Base-by-base conservation (phyloP, 2,888 invertebrate species). In the Coleophora deauratella region DNA sequence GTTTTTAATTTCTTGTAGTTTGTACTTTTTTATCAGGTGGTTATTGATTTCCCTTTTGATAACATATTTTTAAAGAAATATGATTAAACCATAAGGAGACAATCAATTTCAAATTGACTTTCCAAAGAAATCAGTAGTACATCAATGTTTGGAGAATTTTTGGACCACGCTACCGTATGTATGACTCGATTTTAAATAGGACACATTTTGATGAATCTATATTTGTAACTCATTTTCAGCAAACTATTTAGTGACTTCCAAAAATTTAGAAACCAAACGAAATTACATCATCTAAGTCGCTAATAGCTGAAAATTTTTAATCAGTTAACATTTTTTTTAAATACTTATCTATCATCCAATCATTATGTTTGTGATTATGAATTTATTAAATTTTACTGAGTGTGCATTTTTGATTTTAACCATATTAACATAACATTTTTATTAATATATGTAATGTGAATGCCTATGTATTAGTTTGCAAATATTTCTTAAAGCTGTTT, bases 361-460 rank as follows among this genome's bases (percentile, higher is more conserved):
- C 66, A 63, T 66, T 68, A 57, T 72, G 61, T 67, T 62, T 68
- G 59, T 75, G 61, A 70, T 76, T 75, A 67, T 71, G 62, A 66
- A 69, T 68, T 66, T 69, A 67, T 28, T 53, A 59, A 66, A 67
- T 51, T 56, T 59, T 56, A 55, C 54, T 62, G 56, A 27, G 27
- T 41, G 62, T 72, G 79, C 79, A 77, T 76, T 78, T 78, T 80
- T 77, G 73, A 81, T 84, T 84, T 84, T 85, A 85, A 84, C 84
- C 66, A 52, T 68, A 80, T 78, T 85, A 85, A 85, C 82, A 82
- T 79, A n/a, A n/a, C n/a, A n/a, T n/a, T n/a, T 55, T 66, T 11
- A 21, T 4, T 21, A 21, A 21, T 21, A 21, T 21, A 76, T 78
- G 66, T 64, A 69, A 62, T 71, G 58, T 75, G 69, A 72, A 74